These are phyloP conservation scores for Patella ulyssiponensis DNA, from an alignment of 2,888 invertebrate genomes.

Conservation along the genomic window DNA sequence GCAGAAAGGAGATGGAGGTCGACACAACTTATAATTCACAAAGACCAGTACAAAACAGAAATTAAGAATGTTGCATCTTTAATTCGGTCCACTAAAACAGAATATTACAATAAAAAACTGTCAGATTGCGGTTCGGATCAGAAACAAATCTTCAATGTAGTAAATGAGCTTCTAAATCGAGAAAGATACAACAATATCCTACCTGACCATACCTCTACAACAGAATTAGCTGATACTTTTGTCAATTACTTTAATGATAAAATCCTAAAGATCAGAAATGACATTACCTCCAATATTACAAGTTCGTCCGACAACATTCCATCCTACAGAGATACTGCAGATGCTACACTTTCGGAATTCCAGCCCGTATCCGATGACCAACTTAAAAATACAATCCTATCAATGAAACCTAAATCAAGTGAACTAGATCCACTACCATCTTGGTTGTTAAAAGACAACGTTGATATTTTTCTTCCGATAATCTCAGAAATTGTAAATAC, in stretches of 20 bases:
- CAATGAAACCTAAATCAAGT: not conserved
- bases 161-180: not conserved
- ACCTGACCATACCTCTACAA: not conserved
- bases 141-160: not conserved
- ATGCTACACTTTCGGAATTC: not conserved
- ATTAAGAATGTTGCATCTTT: too few species aligned
- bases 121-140: too few species aligned
- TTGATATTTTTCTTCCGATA: conserved; percentile 8
- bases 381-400: not conserved
- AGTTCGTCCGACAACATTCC: not conserved
- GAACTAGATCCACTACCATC: conserved; percentile 21
- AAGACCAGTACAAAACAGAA: too few species aligned
- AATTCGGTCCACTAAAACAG: too few species aligned
- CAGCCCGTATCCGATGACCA: not conserved
- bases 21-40: too few species aligned
- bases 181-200: not conserved
- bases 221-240: not conserved
- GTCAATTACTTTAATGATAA: not conserved
- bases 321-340: not conserved
- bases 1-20: too few species aligned
- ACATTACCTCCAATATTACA: not conserved
- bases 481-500: conserved; percentile 3
- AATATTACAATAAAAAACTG: too few species aligned
- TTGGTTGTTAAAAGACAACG: conserved; percentile 14
- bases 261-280: not conserved